phyloP scores from a whole-genome alignment of 2,888 invertebrate genomes.

The Auanema sp. region DNA sequence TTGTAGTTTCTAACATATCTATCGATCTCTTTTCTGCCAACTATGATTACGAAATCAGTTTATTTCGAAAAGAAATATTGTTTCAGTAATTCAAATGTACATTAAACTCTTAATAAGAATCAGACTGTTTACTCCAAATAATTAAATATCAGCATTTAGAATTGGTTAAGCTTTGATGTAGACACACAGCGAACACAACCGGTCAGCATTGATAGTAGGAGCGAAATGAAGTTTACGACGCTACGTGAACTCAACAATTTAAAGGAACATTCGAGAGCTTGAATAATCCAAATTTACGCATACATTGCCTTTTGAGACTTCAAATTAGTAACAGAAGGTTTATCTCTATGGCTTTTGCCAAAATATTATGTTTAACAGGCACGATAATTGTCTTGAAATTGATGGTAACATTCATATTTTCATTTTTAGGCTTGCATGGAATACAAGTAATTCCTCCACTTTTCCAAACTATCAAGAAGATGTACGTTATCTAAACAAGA shows the following conservation, averaged over 20 bases:
- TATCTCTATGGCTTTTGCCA: neutral
- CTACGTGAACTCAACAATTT: no score
- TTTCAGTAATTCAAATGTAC: neutral
- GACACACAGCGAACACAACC: no score
- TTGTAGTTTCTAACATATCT: neutral
- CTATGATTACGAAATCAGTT: neutral
- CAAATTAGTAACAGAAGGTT: neutral
- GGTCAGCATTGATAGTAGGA: no score
- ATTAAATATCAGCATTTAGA: constrained; percentile 1
- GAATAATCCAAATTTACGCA: no score
- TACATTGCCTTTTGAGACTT: no score
- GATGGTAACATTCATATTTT: neutral
- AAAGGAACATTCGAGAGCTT: no score
- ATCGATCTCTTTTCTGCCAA: neutral
- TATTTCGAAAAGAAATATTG: neutral
- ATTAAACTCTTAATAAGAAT: no score
- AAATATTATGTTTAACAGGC: neutral
- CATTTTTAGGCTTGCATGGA: neutral
- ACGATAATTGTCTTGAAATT: neutral
- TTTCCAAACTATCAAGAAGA: no score
- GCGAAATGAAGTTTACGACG: no score
- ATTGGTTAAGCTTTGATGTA: neutral
- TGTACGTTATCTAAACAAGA: no score
- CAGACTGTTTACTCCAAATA: neutral
- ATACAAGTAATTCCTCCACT: neutral